A percentile compares a stretch with the other conserved stretches of the same genome.
These are phyloP conservation scores for Coendou prehensilis DNA, from an alignment of 2,797 vertebrate genomes.

Conservation along the genomic window DNA sequence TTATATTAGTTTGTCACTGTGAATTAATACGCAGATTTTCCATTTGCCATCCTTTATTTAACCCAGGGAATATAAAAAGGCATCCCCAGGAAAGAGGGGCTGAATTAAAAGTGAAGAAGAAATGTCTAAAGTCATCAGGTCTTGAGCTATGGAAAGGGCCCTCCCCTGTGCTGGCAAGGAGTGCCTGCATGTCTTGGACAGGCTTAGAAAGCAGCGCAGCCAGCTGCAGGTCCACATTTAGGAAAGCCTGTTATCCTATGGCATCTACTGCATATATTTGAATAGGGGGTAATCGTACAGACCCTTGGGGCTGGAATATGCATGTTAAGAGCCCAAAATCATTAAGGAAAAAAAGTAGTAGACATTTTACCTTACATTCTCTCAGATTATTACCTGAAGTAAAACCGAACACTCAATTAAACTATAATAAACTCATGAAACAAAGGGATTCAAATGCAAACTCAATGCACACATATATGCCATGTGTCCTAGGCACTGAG, in stretches of 20 bases:
- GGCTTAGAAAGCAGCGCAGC: background rate
- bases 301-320: background rate
- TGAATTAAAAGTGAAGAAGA: slow-evolving; percentile 1
- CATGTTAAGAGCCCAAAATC: background rate
- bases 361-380: background rate
- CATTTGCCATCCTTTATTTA: background rate
- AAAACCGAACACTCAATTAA: slow-evolving; percentile 17
- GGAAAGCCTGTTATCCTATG: background rate
- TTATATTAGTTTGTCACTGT: background rate
- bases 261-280: background rate
- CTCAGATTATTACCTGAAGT: background rate
- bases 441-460: background rate
- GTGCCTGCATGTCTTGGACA: background rate
- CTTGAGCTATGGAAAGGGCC: background rate
- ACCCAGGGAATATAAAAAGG: background rate
- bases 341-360: background rate
- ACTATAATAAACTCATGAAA: background rate
- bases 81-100: background rate
- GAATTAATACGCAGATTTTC: background rate
- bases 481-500: background rate
- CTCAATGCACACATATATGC: background rate
- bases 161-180: background rate
- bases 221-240: background rate
- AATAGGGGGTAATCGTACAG: background rate
- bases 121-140: background rate